phyloP scores from a whole-genome alignment of 2,888 invertebrate species.

The Callimorpha dominula region DNA sequence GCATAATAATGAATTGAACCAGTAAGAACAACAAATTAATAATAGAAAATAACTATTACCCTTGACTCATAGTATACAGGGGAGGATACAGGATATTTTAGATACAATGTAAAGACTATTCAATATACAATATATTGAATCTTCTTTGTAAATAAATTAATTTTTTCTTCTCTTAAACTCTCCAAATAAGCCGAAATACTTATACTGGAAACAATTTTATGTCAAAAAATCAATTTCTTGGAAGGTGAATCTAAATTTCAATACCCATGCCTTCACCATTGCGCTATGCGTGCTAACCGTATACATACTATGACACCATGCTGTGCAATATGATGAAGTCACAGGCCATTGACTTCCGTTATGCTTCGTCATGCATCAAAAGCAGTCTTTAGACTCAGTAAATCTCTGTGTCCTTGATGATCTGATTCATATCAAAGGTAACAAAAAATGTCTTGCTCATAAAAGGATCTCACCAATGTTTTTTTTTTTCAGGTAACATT shows the following conservation, averaged over 20 bases:
- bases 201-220: not conserved
- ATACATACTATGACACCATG: constrained; percentile 10
- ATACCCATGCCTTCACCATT: too few species aligned
- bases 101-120: too few species aligned
- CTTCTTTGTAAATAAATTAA: not conserved
- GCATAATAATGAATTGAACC: too few species aligned
- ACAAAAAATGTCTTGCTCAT: not conserved
- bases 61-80: too few species aligned
- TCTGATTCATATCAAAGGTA: not conserved
- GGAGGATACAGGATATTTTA: too few species aligned
- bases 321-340: constrained; percentile 2
- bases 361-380: constrained; percentile 4
- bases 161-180: not conserved
- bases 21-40: too few species aligned
- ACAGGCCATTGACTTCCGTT: not conserved
- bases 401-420: not conserved
- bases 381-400: not conserved
- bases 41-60: too few species aligned
- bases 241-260: too few species aligned
- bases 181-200: not conserved
- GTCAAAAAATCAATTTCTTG: too few species aligned
- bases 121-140: not conserved
- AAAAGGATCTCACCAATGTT: not conserved
- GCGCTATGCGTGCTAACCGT: too few species aligned
- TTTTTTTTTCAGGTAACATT: constrained; percentile 3